These are phyloP conservation scores for Vanessa atalanta DNA, from an alignment of 1,140 invertebrate species.

Conservation along the genomic window DNA sequence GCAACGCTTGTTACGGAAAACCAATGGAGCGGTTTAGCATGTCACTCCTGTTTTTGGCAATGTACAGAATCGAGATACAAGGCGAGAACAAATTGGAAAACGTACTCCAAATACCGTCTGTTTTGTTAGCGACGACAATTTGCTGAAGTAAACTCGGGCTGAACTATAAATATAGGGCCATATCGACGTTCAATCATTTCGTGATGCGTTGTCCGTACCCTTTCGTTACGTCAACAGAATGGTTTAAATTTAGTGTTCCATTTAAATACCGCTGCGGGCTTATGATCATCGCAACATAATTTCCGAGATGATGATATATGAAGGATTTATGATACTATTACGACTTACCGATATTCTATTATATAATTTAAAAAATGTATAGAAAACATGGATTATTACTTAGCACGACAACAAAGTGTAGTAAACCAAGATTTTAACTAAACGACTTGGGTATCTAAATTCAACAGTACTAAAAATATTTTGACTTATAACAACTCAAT, in stretches of 20 bases:
- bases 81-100: constrained; percentile 43
- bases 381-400: too few species aligned
- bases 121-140: background rate
- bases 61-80: constrained; percentile 38
- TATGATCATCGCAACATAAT: too few species aligned
- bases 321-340: too few species aligned
- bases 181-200: background rate
- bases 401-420: too few species aligned
- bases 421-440: too few species aligned
- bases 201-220: background rate
- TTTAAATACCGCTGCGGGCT: too few species aligned
- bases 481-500: too few species aligned
- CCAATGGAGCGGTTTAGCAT: constrained; percentile 36
- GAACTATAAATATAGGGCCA: background rate
- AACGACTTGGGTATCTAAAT: too few species aligned
- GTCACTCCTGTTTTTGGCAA: constrained; percentile 42
- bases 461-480: too few species aligned
- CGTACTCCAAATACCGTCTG: constrained; percentile 20
- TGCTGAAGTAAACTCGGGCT: background rate
- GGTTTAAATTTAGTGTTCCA: background rate
- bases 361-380: too few species aligned
- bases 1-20: constrained; percentile 41
- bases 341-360: too few species aligned
- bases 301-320: too few species aligned
- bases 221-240: background rate